Percentiles rank a stretch among this genome's conserved stretches.
Conservation (phyloP, 2,797 vertebrate genomes). For the Crocidura indochinensis region DNA sequence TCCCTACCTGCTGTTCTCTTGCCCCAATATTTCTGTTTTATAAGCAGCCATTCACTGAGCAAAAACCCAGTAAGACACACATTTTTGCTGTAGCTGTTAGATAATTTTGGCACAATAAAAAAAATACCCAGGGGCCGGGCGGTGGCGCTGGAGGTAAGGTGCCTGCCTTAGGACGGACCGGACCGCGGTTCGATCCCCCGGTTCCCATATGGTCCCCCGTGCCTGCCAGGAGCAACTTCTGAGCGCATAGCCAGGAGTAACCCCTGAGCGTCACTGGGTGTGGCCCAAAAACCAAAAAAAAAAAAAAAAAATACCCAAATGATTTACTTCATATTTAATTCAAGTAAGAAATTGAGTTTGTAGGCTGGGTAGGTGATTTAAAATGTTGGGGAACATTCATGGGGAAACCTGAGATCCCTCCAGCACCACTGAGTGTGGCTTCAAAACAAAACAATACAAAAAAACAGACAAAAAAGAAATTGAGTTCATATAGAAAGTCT, state of each 20-base stretch:
- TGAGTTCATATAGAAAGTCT: slow-evolving; percentile 2
- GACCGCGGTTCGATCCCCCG: no score
- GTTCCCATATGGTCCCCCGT: no score
- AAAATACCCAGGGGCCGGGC: no score
- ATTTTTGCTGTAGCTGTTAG: neutral
- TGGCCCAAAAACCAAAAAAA: no score
- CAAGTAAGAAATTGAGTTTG: slow-evolving; percentile 46
- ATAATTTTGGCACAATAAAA: slow-evolving; percentile 44
- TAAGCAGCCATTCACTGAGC: slow-evolving; percentile 13
- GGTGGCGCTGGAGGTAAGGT: no score
- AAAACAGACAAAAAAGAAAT: no score
- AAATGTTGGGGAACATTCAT: neutral
- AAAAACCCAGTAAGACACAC: slow-evolving; percentile 11
- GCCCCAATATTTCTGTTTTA: neutral
- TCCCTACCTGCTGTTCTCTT: no score
- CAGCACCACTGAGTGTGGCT: neutral
- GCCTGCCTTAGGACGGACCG: no score
- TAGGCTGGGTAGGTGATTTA: neutral
- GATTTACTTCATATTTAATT: slow-evolving; percentile 52
- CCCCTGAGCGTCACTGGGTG: no score
- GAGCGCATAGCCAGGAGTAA: no score
- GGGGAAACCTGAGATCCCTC: neutral
- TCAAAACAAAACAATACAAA: no score
- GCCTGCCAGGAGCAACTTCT: no score
- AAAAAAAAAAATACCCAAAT: slow-evolving; percentile 2